Evolutionary conservation across 2,797 vertebrate genomes (phyloP).

Genomic region (Hoplostethus atlanticus): DNA sequence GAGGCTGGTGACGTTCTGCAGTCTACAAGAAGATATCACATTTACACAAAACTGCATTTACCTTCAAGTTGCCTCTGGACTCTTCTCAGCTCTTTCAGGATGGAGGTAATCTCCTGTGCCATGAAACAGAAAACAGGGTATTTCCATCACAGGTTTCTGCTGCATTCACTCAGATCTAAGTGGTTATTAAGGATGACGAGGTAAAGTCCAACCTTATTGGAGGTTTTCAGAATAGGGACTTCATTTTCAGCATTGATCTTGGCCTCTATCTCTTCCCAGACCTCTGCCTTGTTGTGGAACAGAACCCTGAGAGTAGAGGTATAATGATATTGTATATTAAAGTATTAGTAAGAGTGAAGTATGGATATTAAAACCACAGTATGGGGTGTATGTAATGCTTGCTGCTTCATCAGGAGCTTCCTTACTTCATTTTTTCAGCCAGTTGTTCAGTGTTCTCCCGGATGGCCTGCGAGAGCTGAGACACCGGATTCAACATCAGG

Average conservation of each 20-base stretch:
- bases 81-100: constrained; percentile 92
- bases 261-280: constrained; percentile 96
- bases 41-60: constrained; percentile 65
- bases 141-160: not conserved
- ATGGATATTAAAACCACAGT: too few relatives aligned
- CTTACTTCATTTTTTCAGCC: constrained; percentile 97
- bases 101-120: constrained; percentile 93
- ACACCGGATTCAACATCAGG: constrained; percentile 96
- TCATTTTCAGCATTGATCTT: constrained; percentile 94
- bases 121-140: constrained; percentile 3
- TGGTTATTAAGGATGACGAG: not conserved
- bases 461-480: constrained; percentile 94
- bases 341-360: too few relatives aligned
- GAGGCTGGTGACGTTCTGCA: too few relatives aligned
- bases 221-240: constrained; percentile 94
- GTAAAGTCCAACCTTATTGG: constrained; percentile 89
- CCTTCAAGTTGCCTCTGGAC: constrained; percentile 97
- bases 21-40: too few relatives aligned
- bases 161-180: not conserved
- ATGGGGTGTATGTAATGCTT: too few relatives aligned
- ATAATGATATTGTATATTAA: not conserved
- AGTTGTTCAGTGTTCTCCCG: constrained; percentile 95
- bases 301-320: constrained; percentile 76
- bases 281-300: constrained; percentile 92
- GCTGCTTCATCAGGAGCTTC: not conserved